phyloP scores from a whole-genome alignment of 2,888 invertebrate genomes.

The Didymodactylos carnosus region DNA sequence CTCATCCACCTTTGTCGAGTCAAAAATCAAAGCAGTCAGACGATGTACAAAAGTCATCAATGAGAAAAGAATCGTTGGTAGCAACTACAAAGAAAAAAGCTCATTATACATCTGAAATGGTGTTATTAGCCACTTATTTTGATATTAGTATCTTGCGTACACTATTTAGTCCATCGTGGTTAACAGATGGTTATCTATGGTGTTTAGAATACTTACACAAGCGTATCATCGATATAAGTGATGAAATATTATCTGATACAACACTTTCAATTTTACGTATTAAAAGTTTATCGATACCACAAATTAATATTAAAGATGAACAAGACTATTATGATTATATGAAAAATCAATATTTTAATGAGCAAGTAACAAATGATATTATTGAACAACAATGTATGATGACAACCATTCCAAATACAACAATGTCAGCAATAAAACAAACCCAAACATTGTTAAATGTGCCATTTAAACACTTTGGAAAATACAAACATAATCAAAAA shows the following conservation, averaged over 20 bases:
- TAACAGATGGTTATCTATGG: slow-evolving; percentile 56
- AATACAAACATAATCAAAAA: background rate
- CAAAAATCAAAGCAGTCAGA: background rate
- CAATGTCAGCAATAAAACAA: background rate
- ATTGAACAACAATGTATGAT: background rate
- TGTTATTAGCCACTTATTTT: slow-evolving; percentile 32
- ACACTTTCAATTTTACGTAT: background rate
- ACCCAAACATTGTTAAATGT: background rate
- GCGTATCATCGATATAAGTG: slow-evolving; percentile 7
- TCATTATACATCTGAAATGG: background rate
- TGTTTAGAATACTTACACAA: slow-evolving; percentile 9
- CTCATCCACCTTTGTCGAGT: too few species aligned
- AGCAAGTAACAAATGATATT: background rate
- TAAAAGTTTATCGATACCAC: slow-evolving; percentile 9
- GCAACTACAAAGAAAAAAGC: background rate
- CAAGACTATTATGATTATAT: background rate
- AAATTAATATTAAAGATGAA: background rate
- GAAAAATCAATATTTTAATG: background rate
- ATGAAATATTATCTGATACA: background rate
- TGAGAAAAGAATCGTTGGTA: background rate
- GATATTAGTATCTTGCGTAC: slow-evolving; percentile 88
- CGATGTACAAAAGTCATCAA: background rate
- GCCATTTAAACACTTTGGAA: background rate
- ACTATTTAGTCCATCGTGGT: slow-evolving; percentile 85
- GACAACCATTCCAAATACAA: background rate